A percentile compares a stretch with the other conserved stretches of the same genome.
phyloP scores from a whole-genome alignment of 1,140 invertebrate genomes.

The Monomorium pharaonis region DNA sequence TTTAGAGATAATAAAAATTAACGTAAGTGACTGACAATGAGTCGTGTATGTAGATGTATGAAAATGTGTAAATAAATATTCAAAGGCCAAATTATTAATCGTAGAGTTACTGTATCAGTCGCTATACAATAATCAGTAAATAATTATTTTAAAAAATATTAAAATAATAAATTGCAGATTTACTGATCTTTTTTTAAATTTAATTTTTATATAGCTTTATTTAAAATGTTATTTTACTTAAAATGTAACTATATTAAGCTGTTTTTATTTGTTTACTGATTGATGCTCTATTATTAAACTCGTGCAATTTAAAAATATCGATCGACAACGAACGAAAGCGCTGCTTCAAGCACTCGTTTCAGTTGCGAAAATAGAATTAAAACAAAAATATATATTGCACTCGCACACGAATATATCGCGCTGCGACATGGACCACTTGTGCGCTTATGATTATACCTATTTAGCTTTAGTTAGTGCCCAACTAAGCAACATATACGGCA shows the following conservation, averaged over 20 bases:
- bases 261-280: too few relatives aligned
- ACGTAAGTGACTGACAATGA: too few relatives aligned
- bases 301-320: not conserved
- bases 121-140: too few relatives aligned
- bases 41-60: too few relatives aligned
- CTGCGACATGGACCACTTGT: slow-evolving; percentile 6
- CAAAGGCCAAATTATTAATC: not conserved
- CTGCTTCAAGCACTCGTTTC: not conserved
- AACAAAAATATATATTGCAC: not conserved
- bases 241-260: too few relatives aligned
- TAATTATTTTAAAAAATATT: too few relatives aligned
- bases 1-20: too few relatives aligned
- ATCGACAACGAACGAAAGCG: not conserved
- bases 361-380: not conserved
- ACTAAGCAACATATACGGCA: slow-evolving; percentile 56
- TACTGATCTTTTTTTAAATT: too few relatives aligned
- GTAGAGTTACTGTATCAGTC: too few relatives aligned
- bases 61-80: not conserved
- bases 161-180: too few relatives aligned
- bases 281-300: not conserved
- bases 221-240: too few relatives aligned
- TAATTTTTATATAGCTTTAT: too few relatives aligned
- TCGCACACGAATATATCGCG: not conserved
- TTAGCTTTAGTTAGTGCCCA: slow-evolving; percentile 67
- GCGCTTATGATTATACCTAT: slow-evolving; percentile 59